These are phyloP conservation scores for Heliocidaris tuberculata DNA, from an alignment of 35 echinoderm and acorn worm genomes.

Conservation along the genomic window DNA sequence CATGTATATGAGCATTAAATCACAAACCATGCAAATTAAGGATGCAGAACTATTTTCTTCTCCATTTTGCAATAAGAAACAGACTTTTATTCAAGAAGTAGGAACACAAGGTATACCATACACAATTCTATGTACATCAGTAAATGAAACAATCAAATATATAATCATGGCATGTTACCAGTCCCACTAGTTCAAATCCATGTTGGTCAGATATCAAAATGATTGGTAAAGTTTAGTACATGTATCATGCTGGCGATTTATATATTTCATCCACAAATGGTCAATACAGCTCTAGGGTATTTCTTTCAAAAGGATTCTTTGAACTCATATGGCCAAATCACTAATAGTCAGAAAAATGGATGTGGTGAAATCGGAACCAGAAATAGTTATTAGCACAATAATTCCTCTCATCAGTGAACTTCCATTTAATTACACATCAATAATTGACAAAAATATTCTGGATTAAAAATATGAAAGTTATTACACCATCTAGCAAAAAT, in stretches of 20 bases:
- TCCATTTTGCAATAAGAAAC: slow-evolving; percentile 20
- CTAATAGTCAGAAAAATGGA: neutral
- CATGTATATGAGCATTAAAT: too few species aligned
- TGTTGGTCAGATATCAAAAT: neutral
- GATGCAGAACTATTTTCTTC: neutral
- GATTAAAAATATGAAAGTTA: too few species aligned
- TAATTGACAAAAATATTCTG: too few species aligned
- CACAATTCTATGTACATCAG: slow-evolving; percentile 36
- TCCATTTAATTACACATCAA: neutral
- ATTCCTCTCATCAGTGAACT: neutral
- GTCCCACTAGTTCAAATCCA: slow-evolving; percentile 2
- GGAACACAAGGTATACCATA: slow-evolving; percentile 35
- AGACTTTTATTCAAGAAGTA: slow-evolving; percentile 36
- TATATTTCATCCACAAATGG: neutral
- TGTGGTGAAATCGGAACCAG: neutral
- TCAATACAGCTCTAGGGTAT: neutral
- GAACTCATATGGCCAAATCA: neutral
- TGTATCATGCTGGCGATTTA: neutral
- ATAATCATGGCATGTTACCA: neutral
- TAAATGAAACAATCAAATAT: neutral
- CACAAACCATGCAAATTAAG: too few species aligned
- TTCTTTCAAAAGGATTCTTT: too few species aligned
- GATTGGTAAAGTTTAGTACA: neutral
- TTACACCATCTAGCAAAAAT: too few species aligned
- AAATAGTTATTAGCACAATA: neutral